phyloP scores from a whole-genome alignment of 64 coral and sea anemone genomes.

The Actinia equina region DNA sequence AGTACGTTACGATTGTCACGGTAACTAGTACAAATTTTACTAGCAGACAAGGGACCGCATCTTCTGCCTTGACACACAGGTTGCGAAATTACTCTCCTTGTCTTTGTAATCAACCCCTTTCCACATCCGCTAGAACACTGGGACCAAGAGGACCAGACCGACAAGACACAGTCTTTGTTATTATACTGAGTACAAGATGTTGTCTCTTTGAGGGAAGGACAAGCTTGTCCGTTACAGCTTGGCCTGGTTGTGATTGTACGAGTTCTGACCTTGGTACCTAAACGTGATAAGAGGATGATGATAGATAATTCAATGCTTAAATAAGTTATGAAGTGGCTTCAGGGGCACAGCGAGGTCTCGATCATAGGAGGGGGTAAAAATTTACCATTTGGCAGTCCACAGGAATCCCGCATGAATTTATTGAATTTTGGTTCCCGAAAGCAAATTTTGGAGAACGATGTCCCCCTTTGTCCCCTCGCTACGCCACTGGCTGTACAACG shows the following conservation, averaged over 20 bases:
- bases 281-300: background rate
- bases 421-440: too few relatives aligned
- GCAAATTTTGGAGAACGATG: too few relatives aligned
- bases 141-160: constrained; percentile 73
- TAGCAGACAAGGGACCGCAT: constrained; percentile 55
- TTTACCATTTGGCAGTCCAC: too few relatives aligned
- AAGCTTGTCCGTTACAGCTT: constrained; percentile 57
- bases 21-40: constrained; percentile 63
- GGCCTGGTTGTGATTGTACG: constrained; percentile 29
- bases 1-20: constrained; percentile 77
- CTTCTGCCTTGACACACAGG: constrained; percentile 64
- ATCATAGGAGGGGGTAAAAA: too few relatives aligned
- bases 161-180: constrained; percentile 77
- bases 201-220: constrained; percentile 29
- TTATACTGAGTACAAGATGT: constrained; percentile 57
- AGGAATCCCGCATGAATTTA: too few relatives aligned
- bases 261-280: constrained; percentile 63
- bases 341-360: too few relatives aligned
- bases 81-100: constrained; percentile 28
- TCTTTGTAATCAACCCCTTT: constrained; percentile 44
- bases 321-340: too few relatives aligned
- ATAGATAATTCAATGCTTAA: background rate
- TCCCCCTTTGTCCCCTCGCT: too few relatives aligned
- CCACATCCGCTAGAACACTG: constrained; percentile 84
- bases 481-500: too few relatives aligned